Conservation (phyloP, 2,888 invertebrate genomes). For the Mesoligia furuncula region DNA sequence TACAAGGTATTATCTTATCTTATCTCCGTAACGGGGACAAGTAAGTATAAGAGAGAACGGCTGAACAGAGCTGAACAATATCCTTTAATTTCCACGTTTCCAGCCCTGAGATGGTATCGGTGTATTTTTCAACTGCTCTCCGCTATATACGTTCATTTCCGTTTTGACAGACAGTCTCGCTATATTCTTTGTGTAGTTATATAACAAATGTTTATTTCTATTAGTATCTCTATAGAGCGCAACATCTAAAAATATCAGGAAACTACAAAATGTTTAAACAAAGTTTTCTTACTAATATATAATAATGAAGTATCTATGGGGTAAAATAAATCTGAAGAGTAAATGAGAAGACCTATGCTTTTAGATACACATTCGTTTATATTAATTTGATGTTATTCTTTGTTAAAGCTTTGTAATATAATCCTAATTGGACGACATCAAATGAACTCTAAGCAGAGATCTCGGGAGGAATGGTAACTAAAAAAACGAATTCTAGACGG, state of each 20-base stretch:
- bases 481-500: slow-evolving; percentile 79
- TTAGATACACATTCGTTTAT: slow-evolving; percentile 31
- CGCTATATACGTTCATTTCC: slow-evolving; percentile 65
- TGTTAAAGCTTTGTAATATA: slow-evolving; percentile 63
- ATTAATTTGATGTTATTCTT: slow-evolving; percentile 59
- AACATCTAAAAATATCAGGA: background rate
- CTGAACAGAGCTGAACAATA: slow-evolving; percentile 45
- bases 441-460: slow-evolving; percentile 77
- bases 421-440: slow-evolving; percentile 75
- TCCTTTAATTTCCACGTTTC: slow-evolving; percentile 58
- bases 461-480: slow-evolving; percentile 72
- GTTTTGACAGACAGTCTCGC: slow-evolving; percentile 58
- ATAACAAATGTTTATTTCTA: slow-evolving; percentile 36
- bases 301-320: background rate
- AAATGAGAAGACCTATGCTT: slow-evolving; percentile 9
- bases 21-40: slow-evolving; percentile 36
- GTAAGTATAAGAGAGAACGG: slow-evolving; percentile 29
- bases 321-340: slow-evolving; percentile 6
- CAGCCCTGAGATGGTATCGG: slow-evolving; percentile 51
- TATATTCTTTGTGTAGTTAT: slow-evolving; percentile 43
- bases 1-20: slow-evolving; percentile 32
- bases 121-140: slow-evolving; percentile 56
- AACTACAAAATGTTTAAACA: background rate
- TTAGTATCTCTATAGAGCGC: background rate
- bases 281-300: background rate